Evolutionary conservation across 2,888 invertebrate genomes (phyloP), one percentile per base, ranked within the genome.

Genomic region (Tribolium freemani): DNA sequence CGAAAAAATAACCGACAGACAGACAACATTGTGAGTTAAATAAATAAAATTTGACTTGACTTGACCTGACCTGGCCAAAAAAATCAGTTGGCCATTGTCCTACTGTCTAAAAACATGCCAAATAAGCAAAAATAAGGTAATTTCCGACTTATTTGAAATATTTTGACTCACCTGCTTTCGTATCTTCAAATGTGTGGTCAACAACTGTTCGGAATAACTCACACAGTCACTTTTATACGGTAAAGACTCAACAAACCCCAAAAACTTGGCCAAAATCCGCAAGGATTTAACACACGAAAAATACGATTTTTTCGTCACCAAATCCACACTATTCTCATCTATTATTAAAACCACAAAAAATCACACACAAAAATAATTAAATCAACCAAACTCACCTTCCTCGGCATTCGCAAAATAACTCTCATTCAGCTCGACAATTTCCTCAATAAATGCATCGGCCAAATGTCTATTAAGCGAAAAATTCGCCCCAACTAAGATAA

Each of bases 191-290:
- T 84, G 83, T 11, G 75, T 53, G 3, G 82, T 79, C 6, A 88
- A 76, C n/a, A 89, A 83, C 71, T 85, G 85, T 70, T 89, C 87
- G 1, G 80, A 71, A 4, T 78, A 68, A 11, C 86, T 83, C 30
- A 86, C 79, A 70, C 78, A 79, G 13, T 86, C 83, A 3, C 86
- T 86, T 76, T 86, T 87, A 79, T 94, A 95, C 0, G 96, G 95
- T 45, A 94, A 84, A 1, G 94, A 90, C 0, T 91, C 90, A 1
- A 96, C 82, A 79, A 92, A 92, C 0, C 96, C 96, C 5, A 96
- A 87, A 83, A 97, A 94, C 86, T 96, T 96, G 0, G 93, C 93
- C 20, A 97, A 86, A 0, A 95, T 87, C 38, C 91, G 87, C 74
- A 95, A 86, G 26, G 91, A 91, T 68, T 89, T 88, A 0, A 89